Conservation (phyloP, 2,797 vertebrate species). For the Cuculus canorus region DNA sequence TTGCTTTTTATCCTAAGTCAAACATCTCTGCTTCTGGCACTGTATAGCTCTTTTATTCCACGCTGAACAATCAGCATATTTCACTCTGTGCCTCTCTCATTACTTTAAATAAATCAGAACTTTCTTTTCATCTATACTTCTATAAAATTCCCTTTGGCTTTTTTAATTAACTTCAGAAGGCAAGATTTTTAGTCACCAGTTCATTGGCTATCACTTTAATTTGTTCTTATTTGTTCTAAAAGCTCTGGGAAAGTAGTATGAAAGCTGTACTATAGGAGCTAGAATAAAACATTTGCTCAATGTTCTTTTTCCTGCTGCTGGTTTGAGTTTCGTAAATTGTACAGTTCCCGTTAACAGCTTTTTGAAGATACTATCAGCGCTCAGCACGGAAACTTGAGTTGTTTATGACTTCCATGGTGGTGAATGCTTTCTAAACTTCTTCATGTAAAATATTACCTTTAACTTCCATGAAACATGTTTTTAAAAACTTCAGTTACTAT, state of each 20-base stretch:
- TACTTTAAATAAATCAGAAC: background rate
- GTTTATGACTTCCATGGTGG: background rate
- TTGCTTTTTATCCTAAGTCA: conserved; percentile 1
- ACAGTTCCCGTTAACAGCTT: fast-evolving
- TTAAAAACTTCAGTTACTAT: background rate
- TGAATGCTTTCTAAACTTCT: background rate
- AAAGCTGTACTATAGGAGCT: background rate
- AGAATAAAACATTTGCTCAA: background rate
- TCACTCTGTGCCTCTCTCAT: background rate
- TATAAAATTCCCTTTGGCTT: conserved; percentile 15
- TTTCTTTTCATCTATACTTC: conserved; percentile 10
- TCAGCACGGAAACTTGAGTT: background rate
- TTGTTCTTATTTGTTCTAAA: background rate
- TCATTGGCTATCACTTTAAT: background rate
- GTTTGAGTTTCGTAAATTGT: background rate
- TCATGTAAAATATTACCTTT: background rate
- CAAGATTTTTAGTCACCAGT: background rate
- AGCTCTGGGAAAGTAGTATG: background rate
- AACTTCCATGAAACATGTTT: background rate
- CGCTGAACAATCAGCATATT: background rate
- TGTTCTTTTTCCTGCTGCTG: background rate
- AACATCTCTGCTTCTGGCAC: conserved; percentile 21
- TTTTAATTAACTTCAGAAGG: conserved; percentile 24
- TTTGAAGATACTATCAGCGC: background rate
- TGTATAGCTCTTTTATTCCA: background rate